Conservation (phyloP, 2,888 invertebrate genomes). For the Tachina grossa region DNA sequence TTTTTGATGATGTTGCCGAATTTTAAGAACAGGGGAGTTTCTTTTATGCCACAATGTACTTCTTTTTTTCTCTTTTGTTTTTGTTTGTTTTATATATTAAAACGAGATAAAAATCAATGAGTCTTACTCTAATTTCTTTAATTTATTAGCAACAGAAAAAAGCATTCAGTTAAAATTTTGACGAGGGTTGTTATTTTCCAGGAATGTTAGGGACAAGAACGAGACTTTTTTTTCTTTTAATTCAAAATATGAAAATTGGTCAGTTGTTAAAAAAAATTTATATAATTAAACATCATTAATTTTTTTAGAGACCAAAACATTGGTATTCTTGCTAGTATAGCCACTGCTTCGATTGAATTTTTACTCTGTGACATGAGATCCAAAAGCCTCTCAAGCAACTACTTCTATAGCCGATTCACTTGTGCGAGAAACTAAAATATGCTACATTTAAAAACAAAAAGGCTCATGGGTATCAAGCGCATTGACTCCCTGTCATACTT, state of each 20-base stretch:
- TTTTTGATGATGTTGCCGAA: conserved; percentile 58
- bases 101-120: conserved; percentile 64
- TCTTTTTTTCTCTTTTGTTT: neutral
- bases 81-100: conserved; percentile 8
- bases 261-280: conserved; percentile 13
- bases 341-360: too few relatives aligned
- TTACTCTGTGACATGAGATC: too few relatives aligned
- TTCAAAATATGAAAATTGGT: conserved; percentile 4
- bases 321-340: too few relatives aligned
- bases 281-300: too few relatives aligned
- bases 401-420: too few relatives aligned
- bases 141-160: conserved; percentile 12
- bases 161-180: conserved; percentile 4
- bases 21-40: conserved; percentile 33
- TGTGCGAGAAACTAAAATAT: too few relatives aligned
- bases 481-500: too few relatives aligned
- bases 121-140: conserved; percentile 58
- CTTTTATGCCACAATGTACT: neutral
- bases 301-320: too few relatives aligned
- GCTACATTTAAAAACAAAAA: too few relatives aligned
- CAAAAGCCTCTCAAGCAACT: too few relatives aligned
- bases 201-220: conserved; percentile 50
- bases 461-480: too few relatives aligned
- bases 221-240: neutral
- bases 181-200: conserved; percentile 33